A percentile compares a stretch with the other conserved stretches of the same genome.
Evolutionary conservation across 2,113 vertebrate species (phyloP).

Genomic region (Gopherus flavomarginatus): DNA sequence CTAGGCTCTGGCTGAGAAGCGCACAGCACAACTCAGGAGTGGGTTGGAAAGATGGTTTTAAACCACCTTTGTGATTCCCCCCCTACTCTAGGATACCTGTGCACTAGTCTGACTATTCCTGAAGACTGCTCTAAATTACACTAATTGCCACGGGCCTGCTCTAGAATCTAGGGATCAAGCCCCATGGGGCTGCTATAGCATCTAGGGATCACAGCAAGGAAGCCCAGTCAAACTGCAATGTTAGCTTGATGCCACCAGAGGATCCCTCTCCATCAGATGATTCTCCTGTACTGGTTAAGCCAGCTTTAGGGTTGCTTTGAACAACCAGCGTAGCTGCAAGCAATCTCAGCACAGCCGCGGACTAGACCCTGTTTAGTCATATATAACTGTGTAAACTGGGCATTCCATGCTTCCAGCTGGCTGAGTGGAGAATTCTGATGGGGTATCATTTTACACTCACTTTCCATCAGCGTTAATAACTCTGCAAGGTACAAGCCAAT

Average conservation of each 20-base stretch:
- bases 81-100: accelerated
- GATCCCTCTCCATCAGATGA: background rate
- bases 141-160: background rate
- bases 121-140: background rate
- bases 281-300: background rate
- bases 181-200: background rate
- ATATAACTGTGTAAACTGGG: no score
- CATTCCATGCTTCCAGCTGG: accelerated
- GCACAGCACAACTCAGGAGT: background rate
- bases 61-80: background rate
- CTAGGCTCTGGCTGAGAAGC: background rate
- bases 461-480: background rate
- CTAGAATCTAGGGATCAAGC: background rate
- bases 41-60: background rate
- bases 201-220: no score
- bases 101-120: background rate
- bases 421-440: background rate
- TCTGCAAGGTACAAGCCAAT: background rate
- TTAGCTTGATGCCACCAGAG: background rate
- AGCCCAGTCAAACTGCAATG: background rate
- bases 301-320: accelerated
- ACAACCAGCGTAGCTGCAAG: background rate
- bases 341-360: background rate
- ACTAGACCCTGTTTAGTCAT: background rate
- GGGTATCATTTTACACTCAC: background rate